Evolutionary conservation across 2,797 vertebrate species (phyloP), one percentile per base, ranked within the genome.

Genomic region (Xiphophorus birchmanni): DNA sequence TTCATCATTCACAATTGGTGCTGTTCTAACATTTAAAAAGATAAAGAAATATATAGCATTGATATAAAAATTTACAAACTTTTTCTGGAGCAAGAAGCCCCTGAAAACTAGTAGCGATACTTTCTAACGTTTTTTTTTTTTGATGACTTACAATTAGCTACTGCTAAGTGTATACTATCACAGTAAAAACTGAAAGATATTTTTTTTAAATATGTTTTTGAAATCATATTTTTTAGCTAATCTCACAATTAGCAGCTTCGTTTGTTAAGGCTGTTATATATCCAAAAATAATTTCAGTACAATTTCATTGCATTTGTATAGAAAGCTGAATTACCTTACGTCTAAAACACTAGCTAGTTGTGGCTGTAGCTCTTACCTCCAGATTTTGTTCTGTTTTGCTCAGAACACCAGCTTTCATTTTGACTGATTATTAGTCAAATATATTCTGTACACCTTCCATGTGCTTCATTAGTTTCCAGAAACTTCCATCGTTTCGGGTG

Each of bases 381-480:
- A 69, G 65, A 40, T 69, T 69, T 65, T 37, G 32, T 67, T 40
- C 4, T 40, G 0, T 67, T 40, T 8, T 44, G 26, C 40, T 44
- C 11, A 37, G 47, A 65, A 17, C 35, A 9, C 8, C 35, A 65
- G 17, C 35, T 11, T 73, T 58, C 54, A 58, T 29, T 58, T n/a
- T 73, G 50, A 88, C 86, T 81, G 81, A 83, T 87, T 79, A 83
- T 74, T 76, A 80, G 84, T 58, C 77, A 1, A 29, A 82, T 81
- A 73, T 84, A 79, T 78, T 84, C 79, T 56, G 23, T 13, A 69
- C 76, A 76, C 79, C 83, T 83, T 80, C 63, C 81, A 76, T 21
- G 18, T 45, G 83, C 87, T 83, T 90, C 83, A 90, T 91, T 89
- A 85, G 1, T 15, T 10, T 35, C 23, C 23, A 44, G 67, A 42